Conservation (phyloP, 2,113 vertebrate species). For the Hymenochirus boettgeri region DNA sequence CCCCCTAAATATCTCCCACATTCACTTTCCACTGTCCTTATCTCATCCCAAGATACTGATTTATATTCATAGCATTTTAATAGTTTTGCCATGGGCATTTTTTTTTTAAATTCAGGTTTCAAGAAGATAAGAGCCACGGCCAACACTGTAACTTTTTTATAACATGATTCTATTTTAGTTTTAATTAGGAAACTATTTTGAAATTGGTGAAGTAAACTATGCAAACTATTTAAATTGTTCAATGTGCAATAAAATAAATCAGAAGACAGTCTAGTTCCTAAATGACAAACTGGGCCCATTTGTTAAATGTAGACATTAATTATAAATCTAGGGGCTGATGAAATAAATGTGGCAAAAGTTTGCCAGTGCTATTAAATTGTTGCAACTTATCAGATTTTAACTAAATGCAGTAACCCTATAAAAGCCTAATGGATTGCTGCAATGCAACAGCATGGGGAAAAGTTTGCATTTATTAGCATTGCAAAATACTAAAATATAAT, state of each 20-base stretch:
- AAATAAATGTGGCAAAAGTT: too few species aligned
- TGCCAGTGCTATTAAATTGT: too few species aligned
- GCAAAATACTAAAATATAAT: too few species aligned
- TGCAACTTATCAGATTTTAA: too few species aligned
- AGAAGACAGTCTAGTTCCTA: too few species aligned
- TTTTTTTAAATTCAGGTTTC: slow-evolving; percentile 15
- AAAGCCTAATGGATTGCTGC: too few species aligned
- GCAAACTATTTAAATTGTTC: background rate
- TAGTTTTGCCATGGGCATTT: slow-evolving; percentile 36
- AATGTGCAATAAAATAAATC: too few species aligned
- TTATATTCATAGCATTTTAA: slow-evolving; percentile 44
- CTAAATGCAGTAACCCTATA: too few species aligned
- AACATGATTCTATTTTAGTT: slow-evolving; percentile 4
- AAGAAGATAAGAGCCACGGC: slow-evolving; percentile 24
- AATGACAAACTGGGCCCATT: too few species aligned
- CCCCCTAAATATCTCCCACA: slow-evolving; percentile 40
- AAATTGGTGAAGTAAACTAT: slow-evolving; percentile 19
- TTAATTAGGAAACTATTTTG: slow-evolving; percentile 24
- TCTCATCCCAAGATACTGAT: slow-evolving; percentile 41
- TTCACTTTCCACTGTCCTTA: slow-evolving; percentile 37
- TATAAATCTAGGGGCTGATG: background rate
- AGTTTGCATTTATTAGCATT: too few species aligned
- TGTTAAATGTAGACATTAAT: background rate
- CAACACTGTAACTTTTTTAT: slow-evolving; percentile 29
- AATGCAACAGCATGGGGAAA: too few species aligned